These are phyloP conservation scores for Phataginus tricuspis DNA, from an alignment of 2,797 vertebrate species.

Conservation along the genomic window DNA sequence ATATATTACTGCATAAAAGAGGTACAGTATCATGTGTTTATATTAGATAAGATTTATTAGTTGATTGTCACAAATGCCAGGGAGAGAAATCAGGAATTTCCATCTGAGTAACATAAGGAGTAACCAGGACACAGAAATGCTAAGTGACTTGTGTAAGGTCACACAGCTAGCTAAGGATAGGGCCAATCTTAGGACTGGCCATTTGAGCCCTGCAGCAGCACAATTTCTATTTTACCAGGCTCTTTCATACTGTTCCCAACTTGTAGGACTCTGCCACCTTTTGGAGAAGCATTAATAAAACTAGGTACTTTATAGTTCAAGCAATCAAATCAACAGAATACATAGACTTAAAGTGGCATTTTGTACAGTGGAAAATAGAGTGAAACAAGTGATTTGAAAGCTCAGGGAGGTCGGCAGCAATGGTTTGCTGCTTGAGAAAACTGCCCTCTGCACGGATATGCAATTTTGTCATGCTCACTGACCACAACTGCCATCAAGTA, in stretches of 20 bases:
- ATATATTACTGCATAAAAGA: conserved; percentile 27
- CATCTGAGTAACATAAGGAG: conserved; percentile 12
- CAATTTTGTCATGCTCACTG: background rate
- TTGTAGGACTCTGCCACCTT: conserved; percentile 38
- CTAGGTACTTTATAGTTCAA: background rate
- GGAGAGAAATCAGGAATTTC: background rate
- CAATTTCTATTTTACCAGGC: background rate
- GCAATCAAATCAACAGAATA: conserved; percentile 34
- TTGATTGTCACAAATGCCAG: conserved; percentile 51
- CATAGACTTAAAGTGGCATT: conserved; percentile 18
- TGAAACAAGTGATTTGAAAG: conserved; percentile 8
- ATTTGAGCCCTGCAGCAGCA: background rate
- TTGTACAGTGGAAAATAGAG: conserved; percentile 10
- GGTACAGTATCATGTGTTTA: conserved; percentile 11
- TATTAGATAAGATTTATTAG: conserved; percentile 43
- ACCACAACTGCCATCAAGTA: background rate
- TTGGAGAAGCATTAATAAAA: conserved; percentile 45
- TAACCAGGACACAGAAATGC: background rate
- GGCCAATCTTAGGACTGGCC: background rate
- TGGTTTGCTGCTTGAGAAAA: background rate
- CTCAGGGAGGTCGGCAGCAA: background rate
- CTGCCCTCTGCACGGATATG: background rate
- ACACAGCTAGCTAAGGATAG: conserved; percentile 35
- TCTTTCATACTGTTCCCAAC: conserved; percentile 28
- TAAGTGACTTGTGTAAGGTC: conserved; percentile 34